phyloP scores from a whole-genome alignment of 2,888 invertebrate species.

The Drosophila monieri region DNA sequence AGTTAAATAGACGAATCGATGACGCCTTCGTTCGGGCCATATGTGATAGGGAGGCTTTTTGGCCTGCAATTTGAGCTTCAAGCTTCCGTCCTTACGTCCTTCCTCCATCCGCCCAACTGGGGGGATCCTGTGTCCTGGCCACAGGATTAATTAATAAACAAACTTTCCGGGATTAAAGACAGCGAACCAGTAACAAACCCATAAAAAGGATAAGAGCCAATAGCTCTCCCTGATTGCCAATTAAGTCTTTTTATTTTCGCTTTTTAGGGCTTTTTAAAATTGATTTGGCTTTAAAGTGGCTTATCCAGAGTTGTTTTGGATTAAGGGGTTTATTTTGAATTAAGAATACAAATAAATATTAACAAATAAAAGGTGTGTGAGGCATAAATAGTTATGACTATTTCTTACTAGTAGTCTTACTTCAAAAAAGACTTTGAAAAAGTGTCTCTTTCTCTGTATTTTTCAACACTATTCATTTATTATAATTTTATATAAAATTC shows the following conservation, averaged over 20 bases:
- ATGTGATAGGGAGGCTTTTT: conserved; percentile 38
- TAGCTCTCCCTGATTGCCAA: conserved; percentile 21
- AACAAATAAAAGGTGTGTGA: too few relatives aligned
- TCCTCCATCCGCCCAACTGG: conserved; percentile 1
- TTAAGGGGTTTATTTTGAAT: background rate
- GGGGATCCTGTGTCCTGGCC: conserved; percentile 1
- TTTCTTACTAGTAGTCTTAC: too few relatives aligned
- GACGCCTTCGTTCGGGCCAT: conserved; percentile 37
- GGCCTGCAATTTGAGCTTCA: conserved; percentile 20
- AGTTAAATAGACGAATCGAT: conserved; percentile 21
- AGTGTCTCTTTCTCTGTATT: too few relatives aligned
- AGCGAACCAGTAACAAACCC: conserved; percentile 40
- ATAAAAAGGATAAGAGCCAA: conserved; percentile 58
- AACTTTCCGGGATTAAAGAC: conserved; percentile 22
- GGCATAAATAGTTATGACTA: too few relatives aligned
- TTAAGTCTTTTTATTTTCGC: conserved; percentile 20
- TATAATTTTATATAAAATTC: too few relatives aligned
- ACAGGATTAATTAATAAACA: conserved; percentile 71
- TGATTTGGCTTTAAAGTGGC: conserved; percentile 13
- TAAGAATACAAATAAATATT: too few relatives aligned
- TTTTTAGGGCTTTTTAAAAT: conserved; percentile 6
- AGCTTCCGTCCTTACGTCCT: background rate
- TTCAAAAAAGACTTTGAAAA: too few relatives aligned
- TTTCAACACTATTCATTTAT: too few relatives aligned
- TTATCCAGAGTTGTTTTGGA: conserved; percentile 3